A percentile compares a stretch with the other conserved stretches of the same genome.
phyloP scores from a whole-genome alignment of 2,797 vertebrate species.

The Oreonectes daqikongensis region DNA sequence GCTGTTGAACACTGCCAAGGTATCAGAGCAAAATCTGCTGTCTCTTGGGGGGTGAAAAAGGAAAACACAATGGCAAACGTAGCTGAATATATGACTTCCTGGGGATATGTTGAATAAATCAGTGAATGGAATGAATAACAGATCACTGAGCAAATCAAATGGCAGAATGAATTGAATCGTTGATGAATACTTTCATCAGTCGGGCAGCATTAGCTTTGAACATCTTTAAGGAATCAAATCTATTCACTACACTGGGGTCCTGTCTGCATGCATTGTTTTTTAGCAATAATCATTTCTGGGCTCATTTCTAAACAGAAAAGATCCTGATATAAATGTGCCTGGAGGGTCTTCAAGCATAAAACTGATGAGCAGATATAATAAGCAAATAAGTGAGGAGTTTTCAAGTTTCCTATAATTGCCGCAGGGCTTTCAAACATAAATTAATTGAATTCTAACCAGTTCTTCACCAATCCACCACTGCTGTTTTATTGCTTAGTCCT shows the following conservation, averaged over 20 bases:
- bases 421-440: slow-evolving; percentile 1
- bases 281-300: background rate
- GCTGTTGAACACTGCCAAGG: slow-evolving; percentile 17
- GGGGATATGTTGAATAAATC: background rate
- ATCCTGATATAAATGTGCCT: background rate
- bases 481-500: background rate
- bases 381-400: background rate
- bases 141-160: background rate
- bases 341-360: background rate
- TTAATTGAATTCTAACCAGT: background rate
- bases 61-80: background rate
- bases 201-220: background rate
- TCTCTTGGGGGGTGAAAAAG: background rate
- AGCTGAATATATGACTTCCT: background rate
- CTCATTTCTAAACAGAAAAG: background rate
- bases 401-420: background rate
- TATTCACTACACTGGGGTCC: background rate
- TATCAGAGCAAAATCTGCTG: slow-evolving; percentile 7
- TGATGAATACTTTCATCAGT: background rate
- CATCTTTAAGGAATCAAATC: background rate
- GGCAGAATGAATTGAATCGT: background rate
- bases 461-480: background rate
- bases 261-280: background rate
- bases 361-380: background rate
- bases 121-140: background rate